These are phyloP conservation scores for Brachypodius melanocephalos DNA, from an alignment of 2,113 vertebrate genomes.

Conservation along the genomic window DNA sequence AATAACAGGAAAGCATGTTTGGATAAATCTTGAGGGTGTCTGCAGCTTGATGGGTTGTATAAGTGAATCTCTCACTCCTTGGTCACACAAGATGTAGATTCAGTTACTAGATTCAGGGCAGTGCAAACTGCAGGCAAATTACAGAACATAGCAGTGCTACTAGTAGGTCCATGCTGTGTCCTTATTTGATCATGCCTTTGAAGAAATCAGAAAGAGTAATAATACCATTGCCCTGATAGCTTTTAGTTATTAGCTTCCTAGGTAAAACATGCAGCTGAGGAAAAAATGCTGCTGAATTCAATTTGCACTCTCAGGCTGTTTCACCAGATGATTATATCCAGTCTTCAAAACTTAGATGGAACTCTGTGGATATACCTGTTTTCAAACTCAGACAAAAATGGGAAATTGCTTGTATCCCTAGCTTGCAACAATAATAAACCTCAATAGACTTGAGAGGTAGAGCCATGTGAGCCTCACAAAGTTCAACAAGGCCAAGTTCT, in stretches of 20 bases:
- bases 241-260: not conserved
- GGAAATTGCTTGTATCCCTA: not conserved
- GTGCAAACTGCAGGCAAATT: not conserved
- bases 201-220: not conserved
- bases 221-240: not conserved
- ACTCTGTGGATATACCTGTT: not conserved
- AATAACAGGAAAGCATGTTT: not conserved
- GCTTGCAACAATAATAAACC: not conserved
- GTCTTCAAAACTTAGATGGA: not conserved
- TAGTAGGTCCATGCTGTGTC: not conserved
- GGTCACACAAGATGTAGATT: not conserved
- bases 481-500: not conserved
- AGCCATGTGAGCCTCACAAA: not conserved
- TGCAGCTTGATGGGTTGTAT: not conserved
- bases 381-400: not conserved
- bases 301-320: not conserved
- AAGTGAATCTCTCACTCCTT: not conserved
- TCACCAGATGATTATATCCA: not conserved
- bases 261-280: not conserved
- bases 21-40: conserved; percentile 15
- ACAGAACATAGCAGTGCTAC: not conserved
- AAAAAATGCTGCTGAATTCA: not conserved
- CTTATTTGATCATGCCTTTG: not conserved
- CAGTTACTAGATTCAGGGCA: not conserved
- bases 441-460: rapidly evolving